Base-by-base conservation (phyloP, 2,888 invertebrate genomes). In the Periphyllus acericola region DNA sequence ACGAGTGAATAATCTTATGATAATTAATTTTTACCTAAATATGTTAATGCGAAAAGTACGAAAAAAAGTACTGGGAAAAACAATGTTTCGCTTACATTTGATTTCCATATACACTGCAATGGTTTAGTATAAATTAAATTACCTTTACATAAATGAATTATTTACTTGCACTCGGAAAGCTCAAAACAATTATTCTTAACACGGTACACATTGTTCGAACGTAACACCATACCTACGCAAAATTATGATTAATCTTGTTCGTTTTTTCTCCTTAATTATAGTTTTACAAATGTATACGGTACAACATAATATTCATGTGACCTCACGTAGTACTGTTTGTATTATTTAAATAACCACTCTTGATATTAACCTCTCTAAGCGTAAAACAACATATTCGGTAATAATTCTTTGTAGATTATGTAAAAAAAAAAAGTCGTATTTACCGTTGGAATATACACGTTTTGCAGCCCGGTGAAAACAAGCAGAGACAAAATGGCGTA, bases 281-380 rank as follows among this genome's bases (percentile, higher is more conserved):
- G n/a, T 66, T 66, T 66, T 66, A 66, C 66, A 66, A 52, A 46
- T 75, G n/a, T 9, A 19, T 17, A 29, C 3, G 46, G 46, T 76
- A 6, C 76, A 19, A 46, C 19, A 52, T 46, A 76, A 52, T 46
- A 76, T 76, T 76, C 46, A 76, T 52, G 76, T 29, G 76, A 76
- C 46, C 46, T 76, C 76, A 76, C 76, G 76, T 76, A 76, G 76
- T 46, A 76, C 17, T 46, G 46, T 76, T 76, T 46, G 46, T 46
- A 36, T 52, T 76, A 46, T 76, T 46, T 29, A 76, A 76, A 46
- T 46, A 46, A 46, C 46, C 46, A 75, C 46, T 46, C 29, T n/a
- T 6, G 46, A 76, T 46, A 76, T 76, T 76, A 76, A 11, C 29
- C 46, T 46, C 75, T 4, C n/a, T 40, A 46, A 75, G 40, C 29